Percentiles rank a stretch among this genome's conserved stretches.
Conservation (phyloP, 2,888 invertebrate species). For the Cheilosia urbana region DNA sequence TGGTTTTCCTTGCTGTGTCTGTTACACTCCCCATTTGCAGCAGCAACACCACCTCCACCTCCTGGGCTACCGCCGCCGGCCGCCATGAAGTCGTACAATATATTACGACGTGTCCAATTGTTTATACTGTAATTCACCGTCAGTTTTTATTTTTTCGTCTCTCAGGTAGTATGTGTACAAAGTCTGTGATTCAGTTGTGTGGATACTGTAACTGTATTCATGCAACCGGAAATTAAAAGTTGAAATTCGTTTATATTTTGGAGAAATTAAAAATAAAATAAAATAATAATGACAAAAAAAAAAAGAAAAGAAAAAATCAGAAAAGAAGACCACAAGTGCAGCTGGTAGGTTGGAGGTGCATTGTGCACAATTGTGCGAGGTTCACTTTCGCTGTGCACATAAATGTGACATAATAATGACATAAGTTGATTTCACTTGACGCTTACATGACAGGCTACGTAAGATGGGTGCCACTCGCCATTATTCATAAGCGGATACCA, state of each 20-base stretch:
- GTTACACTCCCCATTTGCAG: conserved; percentile 42
- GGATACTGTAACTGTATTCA: conserved; percentile 16
- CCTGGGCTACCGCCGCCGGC: conserved; percentile 11
- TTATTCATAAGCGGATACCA: conserved; percentile 13
- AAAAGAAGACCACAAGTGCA: conserved; percentile 8
- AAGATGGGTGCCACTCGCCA: conserved; percentile 46
- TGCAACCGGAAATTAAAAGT: conserved; percentile 74
- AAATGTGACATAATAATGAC: conserved; percentile 38
- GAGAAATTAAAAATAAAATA: conserved; percentile 53
- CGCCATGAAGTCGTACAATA: conserved; percentile 61
- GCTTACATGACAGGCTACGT: conserved; percentile 50
- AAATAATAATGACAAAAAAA: too few species aligned
- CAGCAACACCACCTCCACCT: conserved; percentile 19
- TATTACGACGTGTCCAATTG: conserved; percentile 72
- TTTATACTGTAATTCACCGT: conserved; percentile 65
- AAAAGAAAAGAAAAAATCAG: background rate
- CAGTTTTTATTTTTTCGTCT: conserved; percentile 10
- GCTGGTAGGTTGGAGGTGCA: conserved; percentile 40
- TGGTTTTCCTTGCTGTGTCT: conserved; percentile 67
- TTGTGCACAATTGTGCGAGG: conserved; percentile 24
- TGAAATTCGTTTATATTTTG: conserved; percentile 53
- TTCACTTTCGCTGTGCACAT: conserved; percentile 36
- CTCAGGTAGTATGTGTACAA: background rate
- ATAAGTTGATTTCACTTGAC: conserved; percentile 68
- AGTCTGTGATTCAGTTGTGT: conserved; percentile 47